Percentiles rank a stretch among this genome's conserved stretches.
phyloP scores from a whole-genome alignment of 2,113 vertebrate species.

The Chaetura pelagica region DNA sequence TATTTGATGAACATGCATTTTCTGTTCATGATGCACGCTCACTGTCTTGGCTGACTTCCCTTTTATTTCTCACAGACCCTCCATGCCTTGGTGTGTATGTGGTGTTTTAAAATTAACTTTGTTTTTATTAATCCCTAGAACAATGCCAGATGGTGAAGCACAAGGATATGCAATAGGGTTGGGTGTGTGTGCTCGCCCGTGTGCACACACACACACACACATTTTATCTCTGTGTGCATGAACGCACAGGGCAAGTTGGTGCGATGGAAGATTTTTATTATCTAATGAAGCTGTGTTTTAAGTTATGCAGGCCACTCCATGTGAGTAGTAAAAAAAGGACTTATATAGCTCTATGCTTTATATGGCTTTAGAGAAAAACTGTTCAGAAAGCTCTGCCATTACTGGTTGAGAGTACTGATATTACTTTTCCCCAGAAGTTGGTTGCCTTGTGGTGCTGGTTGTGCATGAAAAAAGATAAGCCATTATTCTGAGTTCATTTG shows the following conservation, averaged over 20 bases:
- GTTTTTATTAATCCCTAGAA: constrained; percentile 23
- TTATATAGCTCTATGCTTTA: background rate
- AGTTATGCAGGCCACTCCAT: background rate
- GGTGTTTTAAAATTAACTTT: background rate
- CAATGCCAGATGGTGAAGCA: background rate
- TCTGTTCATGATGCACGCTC: accelerated
- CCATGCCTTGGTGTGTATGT: accelerated
- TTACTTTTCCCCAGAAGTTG: background rate
- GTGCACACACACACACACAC: background rate
- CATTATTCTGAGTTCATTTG: background rate
- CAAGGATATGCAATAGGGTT: background rate
- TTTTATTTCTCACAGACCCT: accelerated
- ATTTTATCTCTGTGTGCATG: background rate
- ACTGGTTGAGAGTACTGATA: background rate
- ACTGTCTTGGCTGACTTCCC: background rate
- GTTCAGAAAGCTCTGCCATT: background rate
- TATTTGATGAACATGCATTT: background rate
- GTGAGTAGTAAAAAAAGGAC: background rate
- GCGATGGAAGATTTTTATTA: background rate
- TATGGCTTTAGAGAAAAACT: background rate
- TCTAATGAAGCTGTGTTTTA: background rate
- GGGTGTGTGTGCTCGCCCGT: accelerated
- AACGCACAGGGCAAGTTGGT: background rate
- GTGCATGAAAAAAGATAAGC: background rate
- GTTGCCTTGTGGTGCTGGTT: constrained; percentile 1